Percentiles rank a stretch among this genome's conserved stretches.
Conservation (phyloP, 2,888 invertebrate genomes). For the Liodrosophila aerea region DNA sequence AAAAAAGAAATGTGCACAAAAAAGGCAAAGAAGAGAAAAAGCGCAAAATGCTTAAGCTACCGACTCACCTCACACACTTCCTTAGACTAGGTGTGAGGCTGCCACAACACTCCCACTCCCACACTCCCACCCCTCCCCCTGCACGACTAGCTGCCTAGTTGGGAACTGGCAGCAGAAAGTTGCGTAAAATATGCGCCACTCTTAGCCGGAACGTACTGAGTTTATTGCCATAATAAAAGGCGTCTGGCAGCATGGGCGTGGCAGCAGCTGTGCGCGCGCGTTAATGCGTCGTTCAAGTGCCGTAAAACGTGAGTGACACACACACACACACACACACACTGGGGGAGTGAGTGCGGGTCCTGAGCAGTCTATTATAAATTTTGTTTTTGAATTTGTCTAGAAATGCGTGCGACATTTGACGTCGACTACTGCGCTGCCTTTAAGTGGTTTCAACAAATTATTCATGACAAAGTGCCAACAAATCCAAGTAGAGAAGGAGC, state of each 20-base stretch:
- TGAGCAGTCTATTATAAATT: slow-evolving; percentile 69
- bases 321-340: slow-evolving; percentile 28
- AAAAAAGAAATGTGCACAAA: slow-evolving; percentile 69
- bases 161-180: slow-evolving; percentile 35
- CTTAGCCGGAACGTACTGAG: slow-evolving; percentile 41
- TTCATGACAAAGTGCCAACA: slow-evolving; percentile 65
- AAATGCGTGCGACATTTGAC: slow-evolving; percentile 65
- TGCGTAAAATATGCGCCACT: slow-evolving; percentile 71
- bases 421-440: slow-evolving; percentile 49
- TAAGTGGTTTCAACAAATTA: slow-evolving; percentile 74
- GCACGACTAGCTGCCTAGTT: slow-evolving; percentile 4
- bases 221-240: slow-evolving; percentile 76
- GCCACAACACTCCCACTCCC: slow-evolving; percentile 2
- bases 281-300: slow-evolving; percentile 78
- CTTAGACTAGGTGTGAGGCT: background rate
- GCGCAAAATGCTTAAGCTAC: slow-evolving; percentile 44
- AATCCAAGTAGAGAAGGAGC: slow-evolving; percentile 8
- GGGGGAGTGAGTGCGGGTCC: slow-evolving; percentile 4
- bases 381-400: slow-evolving; percentile 70
- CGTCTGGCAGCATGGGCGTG: slow-evolving; percentile 28
- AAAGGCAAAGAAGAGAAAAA: slow-evolving; percentile 35
- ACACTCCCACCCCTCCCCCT: background rate
- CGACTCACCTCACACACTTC: no score
- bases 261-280: slow-evolving; percentile 70
- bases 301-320: slow-evolving; percentile 74